Base-by-base conservation (phyloP, 2,113 vertebrate genomes). In the Dolichallabes microphthalmus region DNA sequence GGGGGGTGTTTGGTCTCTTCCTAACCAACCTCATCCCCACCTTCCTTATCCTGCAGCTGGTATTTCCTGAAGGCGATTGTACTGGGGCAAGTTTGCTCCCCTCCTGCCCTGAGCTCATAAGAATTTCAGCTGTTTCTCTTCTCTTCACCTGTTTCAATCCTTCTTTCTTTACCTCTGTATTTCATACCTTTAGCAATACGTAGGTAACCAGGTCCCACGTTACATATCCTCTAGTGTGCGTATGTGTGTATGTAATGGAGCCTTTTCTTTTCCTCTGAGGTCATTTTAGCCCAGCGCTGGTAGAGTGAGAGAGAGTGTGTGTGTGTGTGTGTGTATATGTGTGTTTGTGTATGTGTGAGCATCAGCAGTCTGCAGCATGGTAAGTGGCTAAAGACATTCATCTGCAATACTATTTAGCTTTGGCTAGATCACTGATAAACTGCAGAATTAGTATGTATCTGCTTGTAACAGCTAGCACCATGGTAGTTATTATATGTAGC, bases 301-400 rank as follows among this genome's bases (percentile, higher is more conserved):
- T 82, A 2, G 80, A 22, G 45, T 45, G 45, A 45, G 45, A 6
- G 39, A 45, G 39, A 45, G 80, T 55, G 80, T 76, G 71, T 58
- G 66, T 73, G 77, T 64, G 78, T 82, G 64, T 85, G 50, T 84
- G 66, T 69, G 50, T 84, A 60, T 69, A 63, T 82, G 81, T 52
- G 66, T 39, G 53, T 78, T 50, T n/a, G 45, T 32, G 84, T 63
- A 77, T 82, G 64, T 84, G 57, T 79, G 64, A 68, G 85, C 53
- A 30, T 87, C 86, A 80, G 68, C 71, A 74, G 77, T 90, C 91
- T 88, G 90, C 90, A 86, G 87, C 87, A 92, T 92, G 92, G 92
- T 93, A 90, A 91, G 92, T 90, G 81, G 50, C 86, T 87, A 89
- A 0, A 83, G 86, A 74, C 86, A 12, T 87, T 85, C 89, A 82